These are phyloP conservation scores for Neodiprion fabricii DNA, from an alignment of 1,140 invertebrate species.

Conservation along the genomic window DNA sequence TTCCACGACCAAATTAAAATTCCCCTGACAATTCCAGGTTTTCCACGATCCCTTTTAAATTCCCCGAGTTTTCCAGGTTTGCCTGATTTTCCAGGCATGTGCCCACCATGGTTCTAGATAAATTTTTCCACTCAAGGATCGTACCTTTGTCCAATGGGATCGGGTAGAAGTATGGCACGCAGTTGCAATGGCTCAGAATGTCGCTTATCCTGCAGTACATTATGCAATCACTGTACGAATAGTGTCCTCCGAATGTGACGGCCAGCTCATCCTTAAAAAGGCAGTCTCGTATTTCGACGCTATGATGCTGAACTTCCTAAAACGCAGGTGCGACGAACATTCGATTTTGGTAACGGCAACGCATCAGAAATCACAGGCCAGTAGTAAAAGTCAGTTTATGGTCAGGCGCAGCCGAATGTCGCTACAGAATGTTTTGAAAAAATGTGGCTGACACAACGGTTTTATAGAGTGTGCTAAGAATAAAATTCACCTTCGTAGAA, in stretches of 20 bases:
- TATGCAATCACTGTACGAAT: constrained; percentile 64
- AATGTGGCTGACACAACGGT: background rate
- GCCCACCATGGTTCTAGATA: too few relatives aligned
- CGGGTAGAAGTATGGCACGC: constrained; percentile 56
- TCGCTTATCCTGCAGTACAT: constrained; percentile 59
- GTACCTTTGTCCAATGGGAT: background rate
- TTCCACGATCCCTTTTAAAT: too few relatives aligned
- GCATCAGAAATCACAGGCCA: background rate
- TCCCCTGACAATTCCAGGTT: too few relatives aligned
- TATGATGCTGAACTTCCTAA: constrained; percentile 14
- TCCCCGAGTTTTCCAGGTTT: too few relatives aligned
- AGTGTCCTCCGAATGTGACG: constrained; percentile 35
- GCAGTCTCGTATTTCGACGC: constrained; percentile 21
- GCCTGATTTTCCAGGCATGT: too few relatives aligned
- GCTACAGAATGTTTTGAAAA: background rate
- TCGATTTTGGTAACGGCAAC: background rate
- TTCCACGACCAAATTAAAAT: too few relatives aligned
- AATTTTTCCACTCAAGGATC: too few relatives aligned
- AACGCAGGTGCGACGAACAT: background rate
- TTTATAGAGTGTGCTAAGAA: too few relatives aligned
- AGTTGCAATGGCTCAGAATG: constrained; percentile 60
- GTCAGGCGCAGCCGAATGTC: background rate
- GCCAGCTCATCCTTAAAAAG: constrained; percentile 24
- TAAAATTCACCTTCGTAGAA: too few relatives aligned
- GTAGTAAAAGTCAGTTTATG: background rate